Conservation (phyloP, 2,888 invertebrate genomes). For the Plebejus argus region DNA sequence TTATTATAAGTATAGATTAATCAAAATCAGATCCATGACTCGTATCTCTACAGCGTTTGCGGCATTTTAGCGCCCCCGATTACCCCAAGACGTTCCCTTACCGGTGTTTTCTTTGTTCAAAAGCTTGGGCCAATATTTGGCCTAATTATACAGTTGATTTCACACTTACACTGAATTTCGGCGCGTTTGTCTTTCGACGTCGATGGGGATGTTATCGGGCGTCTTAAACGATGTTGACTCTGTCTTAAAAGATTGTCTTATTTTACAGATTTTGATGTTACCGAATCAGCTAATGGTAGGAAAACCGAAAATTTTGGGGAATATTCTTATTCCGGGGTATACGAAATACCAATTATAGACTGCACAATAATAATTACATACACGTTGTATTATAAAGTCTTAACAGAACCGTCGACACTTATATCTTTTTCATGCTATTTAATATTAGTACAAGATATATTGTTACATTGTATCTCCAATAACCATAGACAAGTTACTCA, state of each 20-base stretch:
- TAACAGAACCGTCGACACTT: too few relatives aligned
- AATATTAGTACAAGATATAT: too few relatives aligned
- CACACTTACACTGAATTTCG: slow-evolving; percentile 58
- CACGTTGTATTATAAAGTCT: too few relatives aligned
- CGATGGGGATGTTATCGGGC: slow-evolving; percentile 40
- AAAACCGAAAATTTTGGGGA: neutral
- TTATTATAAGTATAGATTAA: too few relatives aligned
- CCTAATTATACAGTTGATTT: slow-evolving; percentile 70
- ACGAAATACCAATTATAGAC: too few relatives aligned
- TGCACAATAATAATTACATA: too few relatives aligned
- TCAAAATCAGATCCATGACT: neutral
- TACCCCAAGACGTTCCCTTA: slow-evolving; percentile 60
- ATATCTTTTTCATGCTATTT: too few relatives aligned
- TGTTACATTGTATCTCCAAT: too few relatives aligned
- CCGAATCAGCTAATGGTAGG: slow-evolving; percentile 4
- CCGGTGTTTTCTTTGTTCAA: slow-evolving; percentile 68
- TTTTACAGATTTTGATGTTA: slow-evolving; percentile 9
- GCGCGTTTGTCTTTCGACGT: slow-evolving; percentile 54
- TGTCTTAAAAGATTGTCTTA: slow-evolving; percentile 21
- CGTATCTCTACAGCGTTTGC: slow-evolving; percentile 20
- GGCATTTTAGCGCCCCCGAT: slow-evolving; percentile 55
- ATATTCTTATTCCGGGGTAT: neutral
- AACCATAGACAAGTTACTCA: neutral
- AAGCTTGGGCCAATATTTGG: slow-evolving; percentile 66
- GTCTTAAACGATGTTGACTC: slow-evolving; percentile 36